Evolutionary conservation across 2,113 vertebrate species (phyloP), one percentile per base, ranked within the genome.

Genomic region (Oncorhynchus clarkii): DNA sequence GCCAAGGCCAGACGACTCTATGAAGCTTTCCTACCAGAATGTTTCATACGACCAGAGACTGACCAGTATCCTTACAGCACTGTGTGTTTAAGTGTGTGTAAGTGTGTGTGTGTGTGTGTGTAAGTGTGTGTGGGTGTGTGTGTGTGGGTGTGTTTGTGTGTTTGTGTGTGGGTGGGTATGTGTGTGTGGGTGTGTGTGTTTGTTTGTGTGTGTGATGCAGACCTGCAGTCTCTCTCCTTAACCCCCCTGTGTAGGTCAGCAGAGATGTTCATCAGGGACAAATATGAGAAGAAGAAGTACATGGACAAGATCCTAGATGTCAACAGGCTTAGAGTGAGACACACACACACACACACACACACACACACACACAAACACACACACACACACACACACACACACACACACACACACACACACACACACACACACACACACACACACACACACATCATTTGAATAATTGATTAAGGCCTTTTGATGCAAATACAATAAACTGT

Each of bases 271-370:
- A 98, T 99, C 84, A 91, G 98, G 84, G 98, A 99, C 86, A 99
- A 99, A 85, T 99, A 99, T 0, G 98, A 99, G 27, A 99, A 96
- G 91, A 99, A 98, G 90, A 99, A 99, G 81, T 98, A 97, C 85
- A 94, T 99, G 89, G 97, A 99, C 91, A 95, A 95, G 77, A 96
- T 96, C 81, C 93, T 99, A 7, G 96, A 99, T 4, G 16, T 20
- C 13, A 57, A 14, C 16, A 57, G 54, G 0, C 54, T 57, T 57
- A 20, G 13, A 57, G 54, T 18, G 14, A 57, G 54, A 14, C 1
- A 14, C 9, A 34, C 24, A 18, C 29, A 29, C 66, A 31, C 66
- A 18, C 27, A 31, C 66, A 68, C 66, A 67, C 66, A 4, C 66
- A 5, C 31, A 18, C 68, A 49, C 34, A 16, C 66, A 31, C 4